These are phyloP conservation scores for Aplidium turbinatum DNA, from an alignment of 23 tunicate genomes.

Conservation along the genomic window DNA sequence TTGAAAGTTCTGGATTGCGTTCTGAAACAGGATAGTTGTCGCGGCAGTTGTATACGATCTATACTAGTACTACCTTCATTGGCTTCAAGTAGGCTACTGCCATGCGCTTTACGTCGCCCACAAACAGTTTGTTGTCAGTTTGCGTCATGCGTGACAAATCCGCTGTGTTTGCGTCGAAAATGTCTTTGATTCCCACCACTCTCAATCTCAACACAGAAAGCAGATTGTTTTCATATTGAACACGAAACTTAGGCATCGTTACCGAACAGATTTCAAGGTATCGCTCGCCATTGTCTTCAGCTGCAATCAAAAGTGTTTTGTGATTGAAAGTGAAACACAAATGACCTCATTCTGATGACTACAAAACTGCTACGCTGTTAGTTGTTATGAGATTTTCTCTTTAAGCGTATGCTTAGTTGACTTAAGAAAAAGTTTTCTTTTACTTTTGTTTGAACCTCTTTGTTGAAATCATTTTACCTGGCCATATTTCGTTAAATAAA, in stretches of 20 bases:
- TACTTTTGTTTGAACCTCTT: too few relatives aligned
- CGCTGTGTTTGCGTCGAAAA: constrained; percentile 49
- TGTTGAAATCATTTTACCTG: too few relatives aligned
- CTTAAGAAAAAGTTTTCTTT: too few relatives aligned
- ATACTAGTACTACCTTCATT: constrained; percentile 50
- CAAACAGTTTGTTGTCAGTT: constrained; percentile 4
- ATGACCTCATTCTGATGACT: too few relatives aligned
- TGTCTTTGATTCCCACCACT: constrained; percentile 56
- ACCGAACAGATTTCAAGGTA: constrained; percentile 34
- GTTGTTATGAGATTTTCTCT: too few relatives aligned
- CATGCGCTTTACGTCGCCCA: constrained; percentile 59
- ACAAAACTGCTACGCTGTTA: too few relatives aligned
- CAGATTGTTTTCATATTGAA: constrained; percentile 34
- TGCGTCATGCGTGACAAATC: constrained; percentile 64
- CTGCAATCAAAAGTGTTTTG: constrained; percentile 1
- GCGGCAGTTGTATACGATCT: constrained; percentile 59
- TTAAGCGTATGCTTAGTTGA: too few relatives aligned
- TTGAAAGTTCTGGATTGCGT: too few relatives aligned
- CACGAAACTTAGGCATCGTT: constrained; percentile 64
- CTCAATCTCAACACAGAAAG: not conserved
- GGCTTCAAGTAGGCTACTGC: too few relatives aligned
- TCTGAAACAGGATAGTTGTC: too few relatives aligned
- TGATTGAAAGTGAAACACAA: not conserved
- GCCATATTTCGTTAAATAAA: constrained; percentile 27
- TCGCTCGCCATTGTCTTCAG: constrained; percentile 15